Conservation (phyloP, 2,797 vertebrate species). For the Macroramphosus scolopax region DNA sequence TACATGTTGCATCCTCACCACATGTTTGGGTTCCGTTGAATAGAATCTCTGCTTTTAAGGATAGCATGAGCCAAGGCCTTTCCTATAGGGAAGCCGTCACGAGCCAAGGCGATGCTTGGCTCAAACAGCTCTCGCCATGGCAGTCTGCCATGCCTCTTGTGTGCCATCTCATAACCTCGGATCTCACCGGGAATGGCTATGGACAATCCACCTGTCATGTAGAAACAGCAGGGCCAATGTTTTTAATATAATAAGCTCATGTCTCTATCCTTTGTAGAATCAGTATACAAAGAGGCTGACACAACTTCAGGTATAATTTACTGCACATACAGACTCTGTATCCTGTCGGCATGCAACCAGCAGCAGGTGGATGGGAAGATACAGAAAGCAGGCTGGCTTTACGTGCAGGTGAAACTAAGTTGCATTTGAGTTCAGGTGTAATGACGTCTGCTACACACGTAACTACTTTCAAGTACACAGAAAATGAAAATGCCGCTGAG, state of each 20-base stretch:
- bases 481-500: too few species aligned
- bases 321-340: constrained; percentile 1
- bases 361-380: neutral
- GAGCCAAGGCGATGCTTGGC: constrained; percentile 91
- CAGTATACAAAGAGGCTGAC: constrained; percentile 3
- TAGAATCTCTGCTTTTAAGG: constrained; percentile 57
- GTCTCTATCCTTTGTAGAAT: constrained; percentile 1
- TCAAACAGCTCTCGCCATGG: constrained; percentile 90
- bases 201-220: constrained; percentile 84
- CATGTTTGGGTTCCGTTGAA: constrained; percentile 79
- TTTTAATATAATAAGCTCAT: constrained; percentile 12
- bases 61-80: constrained; percentile 85
- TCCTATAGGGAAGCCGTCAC: constrained; percentile 86
- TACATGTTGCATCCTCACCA: constrained; percentile 77
- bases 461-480: too few species aligned
- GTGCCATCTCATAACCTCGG: constrained; percentile 91
- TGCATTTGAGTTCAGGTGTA: too few species aligned
- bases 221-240: constrained; percentile 18
- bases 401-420: too few species aligned
- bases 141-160: constrained; percentile 87
- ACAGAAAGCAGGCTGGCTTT: too few species aligned
- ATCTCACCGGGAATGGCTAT: constrained; percentile 96
- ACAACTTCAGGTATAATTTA: neutral
- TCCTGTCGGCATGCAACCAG: neutral
- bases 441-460: too few species aligned